These are phyloP conservation scores for Procavia capensis DNA, from an alignment of 2,113 vertebrate species.

Conservation along the genomic window DNA sequence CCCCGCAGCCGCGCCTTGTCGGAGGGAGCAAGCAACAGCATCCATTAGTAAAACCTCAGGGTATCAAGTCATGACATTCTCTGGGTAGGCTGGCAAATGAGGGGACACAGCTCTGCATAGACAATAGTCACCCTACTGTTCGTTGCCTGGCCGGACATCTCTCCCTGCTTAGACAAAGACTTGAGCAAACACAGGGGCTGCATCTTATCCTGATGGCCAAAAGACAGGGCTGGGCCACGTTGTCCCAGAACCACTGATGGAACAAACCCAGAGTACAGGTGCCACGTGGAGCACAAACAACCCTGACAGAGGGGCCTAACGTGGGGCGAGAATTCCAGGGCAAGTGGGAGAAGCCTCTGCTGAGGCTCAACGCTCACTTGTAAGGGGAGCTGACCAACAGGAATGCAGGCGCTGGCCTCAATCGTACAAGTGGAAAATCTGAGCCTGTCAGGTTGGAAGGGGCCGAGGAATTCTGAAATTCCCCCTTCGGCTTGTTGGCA, in stretches of 20 bases:
- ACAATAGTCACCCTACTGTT: background rate
- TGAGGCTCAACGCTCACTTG: background rate
- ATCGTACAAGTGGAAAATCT: conserved; percentile 60
- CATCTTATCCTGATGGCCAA: background rate
- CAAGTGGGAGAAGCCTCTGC: background rate
- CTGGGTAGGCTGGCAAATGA: background rate
- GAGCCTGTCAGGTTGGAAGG: conserved; percentile 45
- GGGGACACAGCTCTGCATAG: background rate
- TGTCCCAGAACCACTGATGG: background rate
- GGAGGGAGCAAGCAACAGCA: fast-evolving
- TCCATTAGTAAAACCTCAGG: fast-evolving
- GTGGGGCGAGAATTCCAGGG: background rate
- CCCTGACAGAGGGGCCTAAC: fast-evolving
- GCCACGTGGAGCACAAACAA: fast-evolving
- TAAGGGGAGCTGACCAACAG: background rate
- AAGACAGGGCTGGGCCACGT: background rate
- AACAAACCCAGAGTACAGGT: background rate
- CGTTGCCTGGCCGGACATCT: background rate
- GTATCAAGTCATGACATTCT: background rate
- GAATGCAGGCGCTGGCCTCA: conserved; percentile 52
- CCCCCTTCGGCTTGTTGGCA: conserved; percentile 42
- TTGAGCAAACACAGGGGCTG: background rate
- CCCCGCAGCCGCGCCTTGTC: background rate
- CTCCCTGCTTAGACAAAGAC: background rate
- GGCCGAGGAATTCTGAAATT: conserved; percentile 1